Evolutionary conservation across 2,888 invertebrate genomes (phyloP).

Genomic region (Drosophila suboccidentalis): DNA sequence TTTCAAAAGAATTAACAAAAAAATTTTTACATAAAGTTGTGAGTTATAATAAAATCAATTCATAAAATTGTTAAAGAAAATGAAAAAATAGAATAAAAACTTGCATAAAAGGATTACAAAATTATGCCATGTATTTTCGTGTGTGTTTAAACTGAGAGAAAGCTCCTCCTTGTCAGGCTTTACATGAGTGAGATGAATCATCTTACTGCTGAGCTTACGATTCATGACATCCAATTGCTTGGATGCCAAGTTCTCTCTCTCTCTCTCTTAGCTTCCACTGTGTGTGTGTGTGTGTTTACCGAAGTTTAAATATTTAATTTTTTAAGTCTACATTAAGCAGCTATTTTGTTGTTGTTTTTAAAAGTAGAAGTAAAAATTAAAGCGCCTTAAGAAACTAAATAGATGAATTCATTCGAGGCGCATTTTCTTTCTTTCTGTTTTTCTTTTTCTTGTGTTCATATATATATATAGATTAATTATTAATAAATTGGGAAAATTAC

Average conservation of each 20-base stretch:
- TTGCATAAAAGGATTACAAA: conserved; percentile 34
- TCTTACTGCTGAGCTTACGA: conserved; percentile 85
- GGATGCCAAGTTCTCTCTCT: background rate
- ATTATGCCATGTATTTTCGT: conserved; percentile 18
- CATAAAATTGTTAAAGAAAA: conserved; percentile 35
- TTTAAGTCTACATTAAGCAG: conserved; percentile 53
- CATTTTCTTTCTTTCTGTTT: conserved; percentile 20
- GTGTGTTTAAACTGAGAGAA: conserved; percentile 1
- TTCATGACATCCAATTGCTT: conserved; percentile 76
- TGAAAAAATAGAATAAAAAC: conserved; percentile 44
- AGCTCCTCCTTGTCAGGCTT: conserved; percentile 33
- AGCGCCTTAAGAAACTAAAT: conserved; percentile 67
- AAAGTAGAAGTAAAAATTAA: conserved; percentile 56
- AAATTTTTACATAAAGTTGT: conserved; percentile 33
- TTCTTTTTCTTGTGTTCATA: conserved; percentile 7
- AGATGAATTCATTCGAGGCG: conserved; percentile 53
- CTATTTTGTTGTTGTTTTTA: conserved; percentile 47
- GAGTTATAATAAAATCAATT: conserved; percentile 36
- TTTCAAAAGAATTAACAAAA: conserved; percentile 42
- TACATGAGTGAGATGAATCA: conserved; percentile 80
- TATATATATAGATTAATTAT: conserved; percentile 30
- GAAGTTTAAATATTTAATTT: conserved; percentile 31
- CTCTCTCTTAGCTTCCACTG: background rate
- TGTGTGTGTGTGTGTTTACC: conserved; percentile 7
- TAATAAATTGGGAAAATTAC: conserved; percentile 24